phyloP scores from a whole-genome alignment of 2,797 vertebrate species.

The Acanthiza pusilla region DNA sequence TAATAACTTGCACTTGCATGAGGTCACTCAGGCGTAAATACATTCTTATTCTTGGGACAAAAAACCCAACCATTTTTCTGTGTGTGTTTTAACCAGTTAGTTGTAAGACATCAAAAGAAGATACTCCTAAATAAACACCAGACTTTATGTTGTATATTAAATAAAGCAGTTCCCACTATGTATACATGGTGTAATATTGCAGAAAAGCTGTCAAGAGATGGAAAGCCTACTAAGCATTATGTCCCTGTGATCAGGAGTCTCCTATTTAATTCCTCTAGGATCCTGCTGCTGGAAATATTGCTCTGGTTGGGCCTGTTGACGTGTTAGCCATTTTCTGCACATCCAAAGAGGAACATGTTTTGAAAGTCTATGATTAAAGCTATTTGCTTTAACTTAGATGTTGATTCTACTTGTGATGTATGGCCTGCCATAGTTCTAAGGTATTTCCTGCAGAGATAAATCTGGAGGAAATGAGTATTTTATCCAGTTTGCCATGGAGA shows the following conservation, averaged over 20 bases:
- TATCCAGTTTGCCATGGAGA: conserved; percentile 2
- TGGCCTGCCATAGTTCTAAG: neutral
- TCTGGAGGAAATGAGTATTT: conserved; percentile 27
- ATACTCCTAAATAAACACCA: neutral
- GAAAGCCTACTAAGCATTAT: neutral
- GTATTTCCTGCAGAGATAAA: conserved; percentile 27
- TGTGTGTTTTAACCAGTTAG: neutral
- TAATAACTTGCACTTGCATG: neutral
- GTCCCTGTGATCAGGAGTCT: neutral
- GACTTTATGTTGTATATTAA: neutral
- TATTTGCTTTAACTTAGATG: conserved; percentile 30
- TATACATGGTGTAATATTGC: neutral
- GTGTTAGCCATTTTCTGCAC: neutral
- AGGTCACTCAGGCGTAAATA: neutral
- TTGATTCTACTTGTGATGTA: conserved; percentile 18
- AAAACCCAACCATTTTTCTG: rapidly evolving
- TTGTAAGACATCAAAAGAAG: neutral
- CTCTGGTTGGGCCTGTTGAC: conserved; percentile 20
- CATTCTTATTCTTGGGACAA: neutral
- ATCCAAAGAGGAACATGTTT: neutral
- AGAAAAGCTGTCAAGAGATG: neutral
- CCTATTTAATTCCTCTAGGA: neutral
- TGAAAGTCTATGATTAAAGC: conserved; percentile 28
- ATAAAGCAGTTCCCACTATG: neutral
- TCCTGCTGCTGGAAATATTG: neutral